Percentiles rank a stretch among this genome's conserved stretches.
phyloP scores from a whole-genome alignment of 2,888 invertebrate species.

The Troilus luridus region DNA sequence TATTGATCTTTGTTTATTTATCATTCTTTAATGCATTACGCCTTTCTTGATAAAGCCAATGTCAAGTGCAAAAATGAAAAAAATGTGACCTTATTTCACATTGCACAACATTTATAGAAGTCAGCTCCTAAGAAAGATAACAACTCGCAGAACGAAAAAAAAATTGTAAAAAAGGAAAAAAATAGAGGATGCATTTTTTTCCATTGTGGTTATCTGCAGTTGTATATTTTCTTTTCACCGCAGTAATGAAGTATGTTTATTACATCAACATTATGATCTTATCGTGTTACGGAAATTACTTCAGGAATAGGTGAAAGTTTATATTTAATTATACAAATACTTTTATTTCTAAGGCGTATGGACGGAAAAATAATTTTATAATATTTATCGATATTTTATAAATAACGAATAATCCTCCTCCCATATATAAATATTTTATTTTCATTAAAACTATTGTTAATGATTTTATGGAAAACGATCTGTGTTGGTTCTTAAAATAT shows the following conservation, averaged over 20 bases:
- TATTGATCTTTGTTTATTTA: constrained; percentile 1
- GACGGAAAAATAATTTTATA: too few relatives aligned
- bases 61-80: constrained; percentile 2
- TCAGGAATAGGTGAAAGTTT: background rate
- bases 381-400: too few relatives aligned
- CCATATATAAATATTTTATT: too few relatives aligned
- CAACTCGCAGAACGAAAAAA: background rate
- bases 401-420: too few relatives aligned
- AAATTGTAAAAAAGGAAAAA: background rate
- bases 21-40: background rate
- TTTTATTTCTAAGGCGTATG: background rate
- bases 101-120: constrained; percentile 49
- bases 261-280: background rate
- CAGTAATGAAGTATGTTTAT: background rate
- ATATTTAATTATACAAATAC: background rate
- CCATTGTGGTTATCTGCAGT: background rate
- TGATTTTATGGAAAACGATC: too few relatives aligned
- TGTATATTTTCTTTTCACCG: background rate
- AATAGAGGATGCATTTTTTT: background rate
- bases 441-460: too few relatives aligned
- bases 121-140: constrained; percentile 16
- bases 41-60: constrained; percentile 11
- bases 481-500: too few relatives aligned
- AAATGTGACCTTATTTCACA: constrained; percentile 35
- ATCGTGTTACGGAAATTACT: background rate